These are phyloP conservation scores for Dissostichus mawsoni DNA, from an alignment of 2,113 vertebrate genomes.

Conservation along the genomic window DNA sequence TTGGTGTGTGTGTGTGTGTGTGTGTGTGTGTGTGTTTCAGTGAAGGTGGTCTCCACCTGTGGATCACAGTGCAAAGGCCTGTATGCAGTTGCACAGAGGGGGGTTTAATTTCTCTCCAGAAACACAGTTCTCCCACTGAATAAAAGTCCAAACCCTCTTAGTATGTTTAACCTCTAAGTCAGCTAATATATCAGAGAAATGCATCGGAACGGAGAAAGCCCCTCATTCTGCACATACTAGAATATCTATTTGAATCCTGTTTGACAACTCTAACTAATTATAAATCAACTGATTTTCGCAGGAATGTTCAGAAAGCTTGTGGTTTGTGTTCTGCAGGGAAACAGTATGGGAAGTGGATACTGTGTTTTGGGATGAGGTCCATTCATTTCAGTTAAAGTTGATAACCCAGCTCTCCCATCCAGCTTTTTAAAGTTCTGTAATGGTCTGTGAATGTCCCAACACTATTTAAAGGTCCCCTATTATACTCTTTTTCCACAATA, in stretches of 20 bases:
- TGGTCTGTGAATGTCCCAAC: too few species aligned
- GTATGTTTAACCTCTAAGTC: background rate
- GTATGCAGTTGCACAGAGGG: conserved; percentile 11
- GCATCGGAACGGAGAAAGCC: conserved; percentile 19
- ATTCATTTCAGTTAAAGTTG: conserved; percentile 43
- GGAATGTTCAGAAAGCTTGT: conserved; percentile 56
- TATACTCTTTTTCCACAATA: too few species aligned
- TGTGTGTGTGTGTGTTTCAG: conserved; percentile 5
- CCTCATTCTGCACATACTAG: conserved; percentile 19
- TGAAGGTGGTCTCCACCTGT: conserved; percentile 70
- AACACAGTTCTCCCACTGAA: background rate
- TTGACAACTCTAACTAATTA: conserved; percentile 69
- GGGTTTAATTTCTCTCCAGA: conserved; percentile 1
- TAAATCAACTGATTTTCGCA: conserved; percentile 63
- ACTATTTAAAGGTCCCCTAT: too few species aligned
- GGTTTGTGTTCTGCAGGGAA: conserved; percentile 34
- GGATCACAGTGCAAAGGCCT: conserved; percentile 28
- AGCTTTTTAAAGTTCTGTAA: too few species aligned
- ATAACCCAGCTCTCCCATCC: conserved; percentile 1
- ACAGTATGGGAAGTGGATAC: conserved; percentile 16
- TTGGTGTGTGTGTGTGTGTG: conserved; percentile 25
- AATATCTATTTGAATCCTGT: conserved; percentile 65
- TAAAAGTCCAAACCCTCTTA: conserved; percentile 16
- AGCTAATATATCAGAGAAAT: conserved; percentile 6
- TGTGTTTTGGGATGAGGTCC: conserved; percentile 3